Base-by-base conservation (phyloP, 1,140 invertebrate species). In the Drosophila willistoni region DNA sequence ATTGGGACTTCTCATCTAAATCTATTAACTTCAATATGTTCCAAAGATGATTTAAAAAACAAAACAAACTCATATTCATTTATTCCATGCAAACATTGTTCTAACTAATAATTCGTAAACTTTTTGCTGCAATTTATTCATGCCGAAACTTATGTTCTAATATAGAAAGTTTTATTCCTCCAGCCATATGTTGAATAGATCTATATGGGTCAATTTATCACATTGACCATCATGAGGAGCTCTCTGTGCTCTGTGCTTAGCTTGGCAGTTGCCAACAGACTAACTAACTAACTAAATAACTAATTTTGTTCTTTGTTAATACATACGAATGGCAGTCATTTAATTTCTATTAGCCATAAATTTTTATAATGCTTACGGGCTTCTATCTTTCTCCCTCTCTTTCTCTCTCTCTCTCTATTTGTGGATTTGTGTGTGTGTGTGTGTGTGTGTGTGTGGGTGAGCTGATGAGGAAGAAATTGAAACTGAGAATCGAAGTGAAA, bases 341-440 rank as follows among this genome's bases (percentile, higher is more conserved):
- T 87, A 71, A 89, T 87, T 87, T 87, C 68, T 74, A 83, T 87
- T 72, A 73, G 79, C 75, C 83, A 86, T 86, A 83, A 77, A 86
- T 86, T 87, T 83, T 73, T 87, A 83, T 87, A 87, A 83, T 80
- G 69, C 76, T 61, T 63, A 77, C 86, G 62, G 41, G 56, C 68
- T 69, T 66, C 39, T 41, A 14, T 55, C 3, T 25, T 25, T 4
- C 29, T 0, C 29, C 29, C 5, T 6, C 6, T 29, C 29, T 29
- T 6, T 7, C 29, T 29, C 1, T 29, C 3, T 25, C 25, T 0
- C 25, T 25, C 13, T 44, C 39, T 34, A 12, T 60, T 10, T 44
- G 14, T 22, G 6, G 6, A 13, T 64, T 14, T 67, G 10, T 17
- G 34, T 59, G 25, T 22, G 62, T 77, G 61, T 54, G 60, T 67